Conservation (phyloP, 2,888 invertebrate species). For the Scotopteryx bipunctaria region DNA sequence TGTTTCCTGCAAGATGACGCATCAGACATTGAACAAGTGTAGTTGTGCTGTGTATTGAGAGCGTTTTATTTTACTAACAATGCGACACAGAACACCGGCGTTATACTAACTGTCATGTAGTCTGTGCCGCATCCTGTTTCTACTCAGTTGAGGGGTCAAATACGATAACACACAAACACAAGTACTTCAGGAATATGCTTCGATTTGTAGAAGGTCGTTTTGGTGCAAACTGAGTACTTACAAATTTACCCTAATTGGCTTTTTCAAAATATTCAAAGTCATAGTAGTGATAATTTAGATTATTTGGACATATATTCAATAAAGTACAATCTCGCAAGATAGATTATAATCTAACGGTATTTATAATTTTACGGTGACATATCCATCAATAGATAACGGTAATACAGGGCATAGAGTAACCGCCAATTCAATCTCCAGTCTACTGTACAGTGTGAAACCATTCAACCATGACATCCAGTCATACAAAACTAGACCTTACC, state of each 20-base stretch:
- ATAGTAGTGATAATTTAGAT: neutral
- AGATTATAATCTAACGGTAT: no score
- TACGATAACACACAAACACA: slow-evolving; percentile 47
- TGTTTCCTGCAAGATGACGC: slow-evolving; percentile 2
- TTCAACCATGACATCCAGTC: slow-evolving; percentile 2
- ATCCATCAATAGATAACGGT: neutral
- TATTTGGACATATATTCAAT: no score
- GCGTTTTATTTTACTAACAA: neutral
- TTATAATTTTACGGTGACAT: no score
- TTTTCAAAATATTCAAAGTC: no score
- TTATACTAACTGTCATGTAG: slow-evolving; percentile 38
- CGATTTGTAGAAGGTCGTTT: neutral
- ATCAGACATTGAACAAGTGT: neutral
- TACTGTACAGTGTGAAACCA: slow-evolving; percentile 13
- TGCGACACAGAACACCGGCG: slow-evolving; percentile 8
- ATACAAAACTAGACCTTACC: slow-evolving; percentile 7
- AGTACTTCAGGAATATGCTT: slow-evolving; percentile 29
- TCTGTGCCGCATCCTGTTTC: slow-evolving; percentile 39
- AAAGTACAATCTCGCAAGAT: no score
- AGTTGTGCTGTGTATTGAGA: neutral
- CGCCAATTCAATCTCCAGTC: slow-evolving; percentile 8
- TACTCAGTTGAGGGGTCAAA: slow-evolving; percentile 54
- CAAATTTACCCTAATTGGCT: neutral
- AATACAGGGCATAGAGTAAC: neutral
- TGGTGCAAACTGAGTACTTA: neutral